A percentile compares a stretch with the other conserved stretches of the same genome.
Evolutionary conservation across 2,888 invertebrate species (phyloP).

Genomic region (Drosophila stalkeri): DNA sequence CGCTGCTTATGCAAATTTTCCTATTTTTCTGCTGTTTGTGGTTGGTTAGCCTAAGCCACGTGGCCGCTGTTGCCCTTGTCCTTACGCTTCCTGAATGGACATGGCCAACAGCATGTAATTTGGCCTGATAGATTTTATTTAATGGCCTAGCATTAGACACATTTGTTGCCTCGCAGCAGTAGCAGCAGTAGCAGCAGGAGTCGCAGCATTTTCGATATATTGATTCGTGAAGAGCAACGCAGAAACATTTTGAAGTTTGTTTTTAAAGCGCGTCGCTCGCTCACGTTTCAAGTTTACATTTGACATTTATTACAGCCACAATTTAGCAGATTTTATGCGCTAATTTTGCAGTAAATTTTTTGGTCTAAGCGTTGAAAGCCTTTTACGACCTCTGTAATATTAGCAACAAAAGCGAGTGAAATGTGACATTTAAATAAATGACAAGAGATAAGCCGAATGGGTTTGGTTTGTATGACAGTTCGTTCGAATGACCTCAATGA

Average conservation of each 20-base stretch:
- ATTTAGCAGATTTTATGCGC: constrained; percentile 37
- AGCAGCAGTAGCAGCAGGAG: constrained; percentile 2
- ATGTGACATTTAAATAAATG: constrained; percentile 23
- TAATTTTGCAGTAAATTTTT: constrained; percentile 53
- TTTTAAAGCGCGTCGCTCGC: not conserved
- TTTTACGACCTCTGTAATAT: constrained; percentile 43
- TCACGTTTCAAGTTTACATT: constrained; percentile 12
- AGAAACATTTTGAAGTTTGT: constrained; percentile 10
- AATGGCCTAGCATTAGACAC: constrained; percentile 75
- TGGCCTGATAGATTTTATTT: constrained; percentile 73
- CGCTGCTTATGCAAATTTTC: constrained; percentile 78
- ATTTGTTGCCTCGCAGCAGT: constrained; percentile 59
- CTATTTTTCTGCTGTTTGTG: constrained; percentile 17
- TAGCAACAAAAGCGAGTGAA: constrained; percentile 18
- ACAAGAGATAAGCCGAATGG: constrained; percentile 12
- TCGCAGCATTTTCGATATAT: constrained; percentile 38
- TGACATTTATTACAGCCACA: constrained; percentile 42
- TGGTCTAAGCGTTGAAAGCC: constrained; percentile 28
- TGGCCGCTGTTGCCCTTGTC: constrained; percentile 26
- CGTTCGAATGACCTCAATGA: constrained; percentile 10
- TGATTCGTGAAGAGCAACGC: constrained; percentile 34
- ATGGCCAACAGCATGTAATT: constrained; percentile 58
- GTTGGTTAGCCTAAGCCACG: constrained; percentile 61
- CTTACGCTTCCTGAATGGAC: constrained; percentile 33
- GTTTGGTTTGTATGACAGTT: not conserved